Evolutionary conservation across 92 coral and sea anemone species (phyloP).

Genomic region (Zoanthus gigantus): DNA sequence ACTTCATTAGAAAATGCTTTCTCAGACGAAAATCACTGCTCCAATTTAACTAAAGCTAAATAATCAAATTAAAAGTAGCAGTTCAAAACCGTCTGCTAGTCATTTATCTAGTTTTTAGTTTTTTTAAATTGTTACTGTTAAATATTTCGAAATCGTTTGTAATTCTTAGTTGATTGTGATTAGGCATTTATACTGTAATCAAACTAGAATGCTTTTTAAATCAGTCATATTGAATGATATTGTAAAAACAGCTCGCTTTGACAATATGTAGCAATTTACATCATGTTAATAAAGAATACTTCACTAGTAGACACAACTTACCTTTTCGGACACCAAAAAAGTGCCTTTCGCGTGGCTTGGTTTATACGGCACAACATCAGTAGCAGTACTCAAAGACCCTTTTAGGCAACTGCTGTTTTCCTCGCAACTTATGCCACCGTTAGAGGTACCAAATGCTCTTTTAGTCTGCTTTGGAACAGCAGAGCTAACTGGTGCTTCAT

Average conservation of each 20-base stretch:
- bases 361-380: not conserved
- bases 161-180: too few relatives aligned
- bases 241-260: not conserved
- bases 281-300: not conserved
- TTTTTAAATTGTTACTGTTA: too few relatives aligned
- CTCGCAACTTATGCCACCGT: not conserved
- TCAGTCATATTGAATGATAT: not conserved
- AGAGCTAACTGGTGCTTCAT: not conserved
- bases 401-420: not conserved
- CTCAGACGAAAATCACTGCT: too few relatives aligned
- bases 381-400: not conserved
- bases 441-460: not conserved
- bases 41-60: too few relatives aligned
- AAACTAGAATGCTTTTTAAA: not conserved
- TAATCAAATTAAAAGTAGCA: too few relatives aligned
- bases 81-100: too few relatives aligned
- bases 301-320: not conserved
- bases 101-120: too few relatives aligned
- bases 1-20: too few relatives aligned
- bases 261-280: too few relatives aligned
- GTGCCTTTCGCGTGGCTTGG: not conserved
- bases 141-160: not conserved
- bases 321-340: slow-evolving; percentile 27
- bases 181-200: too few relatives aligned
- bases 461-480: not conserved